Evolutionary conservation across 2,888 invertebrate species (phyloP).

Genomic region (Agapetus fuscipes): DNA sequence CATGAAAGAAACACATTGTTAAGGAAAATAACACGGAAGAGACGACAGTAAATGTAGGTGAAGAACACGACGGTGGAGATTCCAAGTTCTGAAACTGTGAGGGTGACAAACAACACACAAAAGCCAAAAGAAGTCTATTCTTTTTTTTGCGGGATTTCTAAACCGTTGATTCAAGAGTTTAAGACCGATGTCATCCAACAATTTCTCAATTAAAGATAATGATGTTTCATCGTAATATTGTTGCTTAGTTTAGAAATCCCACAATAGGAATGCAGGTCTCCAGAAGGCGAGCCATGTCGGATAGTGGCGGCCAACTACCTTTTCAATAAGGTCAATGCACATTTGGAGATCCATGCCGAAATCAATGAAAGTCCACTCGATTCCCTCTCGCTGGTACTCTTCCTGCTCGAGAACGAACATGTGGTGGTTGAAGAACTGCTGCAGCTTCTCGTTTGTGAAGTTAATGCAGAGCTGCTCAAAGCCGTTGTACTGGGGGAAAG

Average conservation of each 20-base stretch:
- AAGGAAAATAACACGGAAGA: slow-evolving; percentile 3
- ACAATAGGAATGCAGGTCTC: no score
- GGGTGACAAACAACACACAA: neutral
- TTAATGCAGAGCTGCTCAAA: slow-evolving; percentile 92
- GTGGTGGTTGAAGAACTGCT: slow-evolving; percentile 92
- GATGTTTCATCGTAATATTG: no score
- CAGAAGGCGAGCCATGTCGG: slow-evolving; percentile 24
- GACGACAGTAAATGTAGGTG: neutral
- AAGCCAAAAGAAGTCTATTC: neutral
- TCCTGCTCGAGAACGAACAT: slow-evolving; percentile 93
- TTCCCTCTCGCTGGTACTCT: slow-evolving; percentile 84
- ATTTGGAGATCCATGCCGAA: slow-evolving; percentile 86
- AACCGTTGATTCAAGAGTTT: no score
- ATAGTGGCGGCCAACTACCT: slow-evolving; percentile 54
- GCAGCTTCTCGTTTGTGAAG: slow-evolving; percentile 88
- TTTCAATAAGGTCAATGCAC: slow-evolving; percentile 73
- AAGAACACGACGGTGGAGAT: neutral
- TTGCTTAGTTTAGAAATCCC: no score
- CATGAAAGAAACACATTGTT: slow-evolving; percentile 1
- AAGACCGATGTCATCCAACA: no score
- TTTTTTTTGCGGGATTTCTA: neutral
- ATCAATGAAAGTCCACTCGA: slow-evolving; percentile 89
- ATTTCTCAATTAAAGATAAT: no score
- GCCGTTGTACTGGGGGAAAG: slow-evolving; percentile 65
- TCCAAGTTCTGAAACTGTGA: neutral